Evolutionary conservation across 2,797 vertebrate species (phyloP).

Genomic region (Melanogrammus aeglefinus): DNA sequence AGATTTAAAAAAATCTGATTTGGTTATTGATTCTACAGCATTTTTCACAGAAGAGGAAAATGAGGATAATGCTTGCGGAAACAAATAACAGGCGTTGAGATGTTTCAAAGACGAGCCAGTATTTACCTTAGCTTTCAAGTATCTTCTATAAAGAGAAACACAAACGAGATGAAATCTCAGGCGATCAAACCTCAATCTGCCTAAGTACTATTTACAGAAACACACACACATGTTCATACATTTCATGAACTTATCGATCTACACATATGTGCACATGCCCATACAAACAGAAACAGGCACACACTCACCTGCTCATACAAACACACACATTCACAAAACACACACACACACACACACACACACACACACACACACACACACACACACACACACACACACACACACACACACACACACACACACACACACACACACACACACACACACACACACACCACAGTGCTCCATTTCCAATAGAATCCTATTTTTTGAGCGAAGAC

Average conservation of each 20-base stretch:
- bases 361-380: slow-evolving; percentile 36
- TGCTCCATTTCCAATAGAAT: slow-evolving; percentile 61
- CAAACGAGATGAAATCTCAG: slow-evolving; percentile 62
- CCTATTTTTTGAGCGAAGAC: slow-evolving; percentile 43
- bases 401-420: background rate
- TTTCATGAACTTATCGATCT: slow-evolving; percentile 5
- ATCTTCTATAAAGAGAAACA: slow-evolving; percentile 64
- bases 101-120: slow-evolving; percentile 57
- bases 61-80: slow-evolving; percentile 42
- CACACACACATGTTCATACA: slow-evolving; percentile 7
- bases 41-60: slow-evolving; percentile 39
- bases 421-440: slow-evolving; percentile 17
- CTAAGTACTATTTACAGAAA: slow-evolving; percentile 55
- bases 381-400: slow-evolving; percentile 12
- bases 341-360: slow-evolving; percentile 36
- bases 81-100: slow-evolving; percentile 51
- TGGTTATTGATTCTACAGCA: slow-evolving; percentile 39
- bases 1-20: background rate
- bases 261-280: slow-evolving; percentile 3
- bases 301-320: slow-evolving; percentile 15
- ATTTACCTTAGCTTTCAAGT: slow-evolving; percentile 60
- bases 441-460: slow-evolving; percentile 36
- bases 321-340: slow-evolving; percentile 24
- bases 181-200: slow-evolving; percentile 75
- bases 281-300: slow-evolving; percentile 14